These are phyloP conservation scores for Orycteropus afer DNA, from an alignment of 2,113 vertebrate species.

Conservation along the genomic window DNA sequence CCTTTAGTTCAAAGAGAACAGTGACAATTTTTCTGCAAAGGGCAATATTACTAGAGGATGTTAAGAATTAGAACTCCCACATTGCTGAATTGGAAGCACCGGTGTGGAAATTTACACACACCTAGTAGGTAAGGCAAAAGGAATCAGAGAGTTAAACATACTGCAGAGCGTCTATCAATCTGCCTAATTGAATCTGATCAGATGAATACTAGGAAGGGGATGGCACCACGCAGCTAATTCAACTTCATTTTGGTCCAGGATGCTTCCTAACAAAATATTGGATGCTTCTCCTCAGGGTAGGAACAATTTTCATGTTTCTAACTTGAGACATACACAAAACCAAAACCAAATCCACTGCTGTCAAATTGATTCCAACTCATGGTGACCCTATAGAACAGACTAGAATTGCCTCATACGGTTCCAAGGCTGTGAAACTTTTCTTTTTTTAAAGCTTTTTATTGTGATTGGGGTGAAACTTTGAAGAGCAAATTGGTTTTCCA, in stretches of 20 bases:
- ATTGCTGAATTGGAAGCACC: background rate
- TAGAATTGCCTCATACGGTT: too few species aligned
- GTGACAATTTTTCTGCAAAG: background rate
- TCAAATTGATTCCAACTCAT: too few species aligned
- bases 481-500: too few species aligned
- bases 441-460: too few species aligned
- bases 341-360: too few species aligned
- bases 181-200: background rate
- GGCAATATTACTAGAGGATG: background rate
- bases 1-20: background rate
- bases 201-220: background rate
- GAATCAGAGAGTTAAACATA: background rate
- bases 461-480: too few species aligned
- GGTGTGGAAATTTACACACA: too few species aligned
- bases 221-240: background rate
- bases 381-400: too few species aligned
- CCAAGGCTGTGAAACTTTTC: too few species aligned
- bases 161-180: background rate
- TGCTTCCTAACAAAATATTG: background rate
- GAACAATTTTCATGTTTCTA: conserved; percentile 17
- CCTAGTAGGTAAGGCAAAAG: background rate
- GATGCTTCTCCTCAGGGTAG: background rate
- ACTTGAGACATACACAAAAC: too few species aligned
- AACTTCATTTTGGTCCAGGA: background rate
- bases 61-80: background rate